Evolutionary conservation across 2,888 invertebrate genomes (phyloP).

Genomic region (Sesia apiformis): DNA sequence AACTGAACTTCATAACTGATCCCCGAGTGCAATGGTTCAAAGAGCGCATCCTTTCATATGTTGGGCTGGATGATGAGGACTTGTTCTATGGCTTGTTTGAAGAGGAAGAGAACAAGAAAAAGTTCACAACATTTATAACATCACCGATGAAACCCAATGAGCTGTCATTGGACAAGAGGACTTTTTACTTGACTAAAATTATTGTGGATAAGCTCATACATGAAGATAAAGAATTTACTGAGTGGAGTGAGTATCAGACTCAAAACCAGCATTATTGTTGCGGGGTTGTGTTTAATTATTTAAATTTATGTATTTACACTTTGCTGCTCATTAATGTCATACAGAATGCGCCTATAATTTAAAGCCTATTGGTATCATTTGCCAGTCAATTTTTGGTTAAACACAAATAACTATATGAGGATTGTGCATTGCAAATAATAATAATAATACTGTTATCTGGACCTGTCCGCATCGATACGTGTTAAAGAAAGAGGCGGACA

Average conservation of each 20-base stretch:
- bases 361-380: too few species aligned
- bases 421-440: too few species aligned
- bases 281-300: too few species aligned
- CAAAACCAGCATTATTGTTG: too few species aligned
- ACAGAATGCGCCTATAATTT: too few species aligned
- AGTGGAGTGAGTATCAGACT: conserved; percentile 77
- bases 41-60: conserved; percentile 72
- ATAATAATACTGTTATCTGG: too few species aligned
- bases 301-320: too few species aligned
- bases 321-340: too few species aligned
- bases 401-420: too few species aligned
- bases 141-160: conserved; percentile 40
- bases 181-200: conserved; percentile 80
- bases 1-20: conserved; percentile 48
- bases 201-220: conserved; percentile 79
- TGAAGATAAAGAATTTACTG: conserved; percentile 83
- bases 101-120: conserved; percentile 66
- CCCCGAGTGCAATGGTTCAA: conserved; percentile 81
- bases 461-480: too few species aligned
- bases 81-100: conserved; percentile 76
- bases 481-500: too few species aligned
- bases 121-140: conserved; percentile 31
- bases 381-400: too few species aligned
- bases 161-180: conserved; percentile 64
- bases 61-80: conserved; percentile 71